These are phyloP conservation scores for Cephus runcator DNA, from an alignment of 2,888 invertebrate genomes.

Conservation along the genomic window DNA sequence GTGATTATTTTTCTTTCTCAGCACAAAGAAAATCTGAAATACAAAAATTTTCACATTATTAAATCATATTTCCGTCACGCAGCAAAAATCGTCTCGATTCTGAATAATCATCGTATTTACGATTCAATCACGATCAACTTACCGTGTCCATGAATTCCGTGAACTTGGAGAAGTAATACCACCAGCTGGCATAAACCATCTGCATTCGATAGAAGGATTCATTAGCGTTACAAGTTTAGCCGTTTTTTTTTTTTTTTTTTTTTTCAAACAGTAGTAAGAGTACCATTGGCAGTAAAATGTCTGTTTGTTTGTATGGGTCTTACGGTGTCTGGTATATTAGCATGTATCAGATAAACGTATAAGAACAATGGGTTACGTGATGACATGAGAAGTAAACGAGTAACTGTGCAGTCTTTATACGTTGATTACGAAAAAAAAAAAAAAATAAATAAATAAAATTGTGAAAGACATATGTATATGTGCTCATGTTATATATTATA, in stretches of 20 bases:
- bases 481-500: slow-evolving; percentile 25
- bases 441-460: not conserved
- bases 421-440: not conserved
- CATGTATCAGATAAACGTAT: not conserved
- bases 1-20: slow-evolving; percentile 94
- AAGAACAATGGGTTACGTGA: not conserved
- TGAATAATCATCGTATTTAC: not conserved
- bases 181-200: slow-evolving; percentile 96
- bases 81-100: not conserved
- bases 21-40: slow-evolving; percentile 89
- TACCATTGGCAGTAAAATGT: not conserved
- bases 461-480: not conserved
- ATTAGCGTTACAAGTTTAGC: not conserved
- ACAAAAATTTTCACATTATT: slow-evolving; percentile 27
- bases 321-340: not conserved
- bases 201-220: slow-evolving; percentile 63
- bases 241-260: not conserved
- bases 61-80: not conserved
- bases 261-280: not conserved
- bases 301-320: not conserved
- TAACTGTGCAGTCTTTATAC: not conserved
- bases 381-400: not conserved
- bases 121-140: slow-evolving; percentile 63
- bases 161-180: slow-evolving; percentile 97
- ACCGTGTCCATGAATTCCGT: slow-evolving; percentile 97